Percentiles rank a stretch among this genome's conserved stretches.
Conservation (phyloP, 2,113 vertebrate genomes). For the Condylura cristata region DNA sequence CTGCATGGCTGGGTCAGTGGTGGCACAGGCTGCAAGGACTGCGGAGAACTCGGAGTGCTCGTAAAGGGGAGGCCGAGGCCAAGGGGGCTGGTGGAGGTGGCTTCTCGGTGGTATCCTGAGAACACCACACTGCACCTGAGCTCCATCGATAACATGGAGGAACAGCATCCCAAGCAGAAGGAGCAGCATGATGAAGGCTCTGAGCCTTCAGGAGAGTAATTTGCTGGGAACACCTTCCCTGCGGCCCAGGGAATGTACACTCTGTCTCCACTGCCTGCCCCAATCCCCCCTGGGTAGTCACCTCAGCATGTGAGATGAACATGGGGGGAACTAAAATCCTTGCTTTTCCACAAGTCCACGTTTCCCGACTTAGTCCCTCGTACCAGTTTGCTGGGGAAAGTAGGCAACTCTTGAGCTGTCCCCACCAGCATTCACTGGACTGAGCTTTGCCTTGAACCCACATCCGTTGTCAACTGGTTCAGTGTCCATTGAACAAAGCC, state of each 20-base stretch:
- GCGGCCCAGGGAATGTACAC: neutral
- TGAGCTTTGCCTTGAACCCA: neutral
- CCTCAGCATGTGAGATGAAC: neutral
- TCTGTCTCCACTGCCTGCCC: neutral
- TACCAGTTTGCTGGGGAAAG: neutral
- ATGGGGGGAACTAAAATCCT: neutral
- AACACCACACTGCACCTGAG: neutral
- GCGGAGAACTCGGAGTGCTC: too few species aligned
- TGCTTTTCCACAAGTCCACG: neutral
- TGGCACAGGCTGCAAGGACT: neutral
- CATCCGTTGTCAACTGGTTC: neutral
- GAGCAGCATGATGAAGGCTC: neutral
- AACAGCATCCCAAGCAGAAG: neutral
- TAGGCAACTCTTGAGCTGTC: neutral
- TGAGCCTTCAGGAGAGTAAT: neutral
- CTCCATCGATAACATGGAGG: neutral
- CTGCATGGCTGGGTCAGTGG: neutral
- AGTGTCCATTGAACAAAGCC: too few species aligned
- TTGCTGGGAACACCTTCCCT: neutral
- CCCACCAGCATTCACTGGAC: accelerated
- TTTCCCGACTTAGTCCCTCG: too few species aligned
- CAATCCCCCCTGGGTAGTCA: neutral
- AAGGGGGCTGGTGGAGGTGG: too few species aligned
- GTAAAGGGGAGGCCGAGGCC: neutral
- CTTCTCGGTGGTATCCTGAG: neutral